phyloP scores from a whole-genome alignment of 1,140 invertebrate species.

The Manduca sexta region DNA sequence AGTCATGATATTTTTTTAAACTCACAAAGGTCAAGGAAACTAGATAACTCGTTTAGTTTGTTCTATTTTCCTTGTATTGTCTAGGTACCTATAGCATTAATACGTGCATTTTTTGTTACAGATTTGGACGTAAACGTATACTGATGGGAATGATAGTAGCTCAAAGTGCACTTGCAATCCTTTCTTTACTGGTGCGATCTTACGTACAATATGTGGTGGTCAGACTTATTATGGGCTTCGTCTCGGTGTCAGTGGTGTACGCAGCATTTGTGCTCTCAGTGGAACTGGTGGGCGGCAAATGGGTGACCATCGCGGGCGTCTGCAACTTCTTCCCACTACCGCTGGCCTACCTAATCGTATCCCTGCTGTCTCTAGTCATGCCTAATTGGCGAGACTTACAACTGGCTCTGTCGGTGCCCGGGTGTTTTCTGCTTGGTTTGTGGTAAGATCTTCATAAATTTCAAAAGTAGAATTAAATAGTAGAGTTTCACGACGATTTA shows the following conservation, averaged over 20 bases:
- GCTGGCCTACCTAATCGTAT: slow-evolving; percentile 81
- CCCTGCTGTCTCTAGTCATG: slow-evolving; percentile 80
- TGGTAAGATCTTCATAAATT: slow-evolving; percentile 73
- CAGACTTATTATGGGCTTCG: slow-evolving; percentile 77
- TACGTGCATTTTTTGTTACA: slow-evolving; percentile 31
- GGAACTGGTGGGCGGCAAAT: slow-evolving; percentile 82
- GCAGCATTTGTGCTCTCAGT: slow-evolving; percentile 82
- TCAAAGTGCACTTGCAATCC: slow-evolving; percentile 77
- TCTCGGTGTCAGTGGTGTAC: slow-evolving; percentile 82
- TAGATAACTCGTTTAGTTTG: too few relatives aligned
- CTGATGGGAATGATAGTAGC: slow-evolving; percentile 80
- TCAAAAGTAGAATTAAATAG: too few relatives aligned
- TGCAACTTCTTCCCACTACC: slow-evolving; percentile 83
- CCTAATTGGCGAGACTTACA: slow-evolving; percentile 83
- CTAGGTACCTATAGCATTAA: too few relatives aligned
- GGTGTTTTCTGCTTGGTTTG: slow-evolving; percentile 77
- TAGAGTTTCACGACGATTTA: too few relatives aligned
- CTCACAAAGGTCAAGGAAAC: too few relatives aligned
- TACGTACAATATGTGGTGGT: slow-evolving; percentile 78
- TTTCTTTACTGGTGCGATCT: slow-evolving; percentile 77
- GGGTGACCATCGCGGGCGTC: slow-evolving; percentile 82
- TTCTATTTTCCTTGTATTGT: too few relatives aligned
- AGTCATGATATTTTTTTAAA: too few relatives aligned
- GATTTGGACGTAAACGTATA: slow-evolving; percentile 84
- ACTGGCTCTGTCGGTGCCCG: slow-evolving; percentile 80